Conservation (phyloP, 2,797 vertebrate genomes). For the Hirundo rustica region DNA sequence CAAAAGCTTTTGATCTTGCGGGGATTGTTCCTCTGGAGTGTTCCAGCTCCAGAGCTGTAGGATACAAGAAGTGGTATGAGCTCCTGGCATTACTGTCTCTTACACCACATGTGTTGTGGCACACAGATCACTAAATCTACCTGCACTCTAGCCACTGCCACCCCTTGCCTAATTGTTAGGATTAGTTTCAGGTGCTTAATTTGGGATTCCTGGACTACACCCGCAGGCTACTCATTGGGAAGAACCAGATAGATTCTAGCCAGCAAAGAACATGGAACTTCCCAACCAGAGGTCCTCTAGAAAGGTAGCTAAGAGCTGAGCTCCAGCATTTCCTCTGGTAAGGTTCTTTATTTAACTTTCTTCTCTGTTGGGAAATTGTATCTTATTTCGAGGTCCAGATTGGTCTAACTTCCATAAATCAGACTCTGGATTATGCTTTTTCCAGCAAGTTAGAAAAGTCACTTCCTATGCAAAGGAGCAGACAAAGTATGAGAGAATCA, state of each 20-base stretch:
- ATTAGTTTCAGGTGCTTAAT: neutral
- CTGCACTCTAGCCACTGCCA: neutral
- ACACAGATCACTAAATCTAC: neutral
- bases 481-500: neutral
- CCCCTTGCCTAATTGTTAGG: neutral
- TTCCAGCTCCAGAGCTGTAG: slow-evolving; percentile 84
- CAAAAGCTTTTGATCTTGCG: slow-evolving; percentile 76
- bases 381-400: neutral
- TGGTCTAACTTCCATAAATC: neutral
- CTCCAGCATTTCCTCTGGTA: neutral
- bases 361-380: neutral
- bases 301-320: neutral
- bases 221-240: neutral
- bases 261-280: neutral
- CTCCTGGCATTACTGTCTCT: neutral
- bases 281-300: neutral
- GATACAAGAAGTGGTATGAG: neutral
- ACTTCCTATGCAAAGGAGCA: neutral
- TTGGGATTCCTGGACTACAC: neutral
- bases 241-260: neutral
- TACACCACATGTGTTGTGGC: neutral
- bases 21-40: slow-evolving; percentile 75
- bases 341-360: neutral
- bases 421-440: neutral
- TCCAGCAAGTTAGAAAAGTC: neutral